Evolutionary conservation across 2,888 invertebrate genomes (phyloP).

Genomic region (Trilocha varians): DNA sequence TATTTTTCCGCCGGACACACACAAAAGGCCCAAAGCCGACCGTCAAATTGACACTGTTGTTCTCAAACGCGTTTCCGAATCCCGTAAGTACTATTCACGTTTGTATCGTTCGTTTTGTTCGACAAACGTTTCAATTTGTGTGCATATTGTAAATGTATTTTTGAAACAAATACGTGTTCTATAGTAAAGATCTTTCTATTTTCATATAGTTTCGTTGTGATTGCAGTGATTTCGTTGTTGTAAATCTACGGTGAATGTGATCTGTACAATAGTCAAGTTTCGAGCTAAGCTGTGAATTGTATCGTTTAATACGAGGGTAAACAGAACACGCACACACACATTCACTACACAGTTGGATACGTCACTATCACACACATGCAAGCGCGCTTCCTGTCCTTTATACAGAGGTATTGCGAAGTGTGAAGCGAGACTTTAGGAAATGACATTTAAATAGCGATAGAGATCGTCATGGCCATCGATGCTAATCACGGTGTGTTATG

Average conservation of each 20-base stretch:
- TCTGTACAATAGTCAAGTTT: background rate
- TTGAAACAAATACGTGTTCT: no score
- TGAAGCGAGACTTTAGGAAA: slow-evolving; percentile 13
- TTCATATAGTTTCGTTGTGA: background rate
- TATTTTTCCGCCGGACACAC: no score
- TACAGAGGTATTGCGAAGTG: slow-evolving; percentile 17
- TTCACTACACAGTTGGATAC: slow-evolving; percentile 28
- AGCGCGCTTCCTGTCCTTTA: slow-evolving; percentile 25
- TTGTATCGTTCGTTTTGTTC: background rate
- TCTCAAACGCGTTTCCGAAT: background rate
- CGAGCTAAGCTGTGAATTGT: background rate
- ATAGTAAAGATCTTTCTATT: no score
- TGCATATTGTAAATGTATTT: background rate
- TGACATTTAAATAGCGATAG: slow-evolving; percentile 2
- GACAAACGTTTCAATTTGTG: background rate
- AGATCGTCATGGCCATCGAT: slow-evolving; percentile 48
- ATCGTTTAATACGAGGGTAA: background rate
- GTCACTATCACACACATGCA: slow-evolving; percentile 52
- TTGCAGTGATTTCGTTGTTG: background rate
- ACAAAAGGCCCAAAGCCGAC: background rate
- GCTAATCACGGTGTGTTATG: slow-evolving; percentile 46
- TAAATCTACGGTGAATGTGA: background rate
- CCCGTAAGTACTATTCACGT: background rate
- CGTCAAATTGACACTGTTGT: background rate
- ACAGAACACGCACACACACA: slow-evolving; percentile 7